Evolutionary conservation across 23 tunicate species (phyloP).

Genomic region (Oikopleura dioica): DNA sequence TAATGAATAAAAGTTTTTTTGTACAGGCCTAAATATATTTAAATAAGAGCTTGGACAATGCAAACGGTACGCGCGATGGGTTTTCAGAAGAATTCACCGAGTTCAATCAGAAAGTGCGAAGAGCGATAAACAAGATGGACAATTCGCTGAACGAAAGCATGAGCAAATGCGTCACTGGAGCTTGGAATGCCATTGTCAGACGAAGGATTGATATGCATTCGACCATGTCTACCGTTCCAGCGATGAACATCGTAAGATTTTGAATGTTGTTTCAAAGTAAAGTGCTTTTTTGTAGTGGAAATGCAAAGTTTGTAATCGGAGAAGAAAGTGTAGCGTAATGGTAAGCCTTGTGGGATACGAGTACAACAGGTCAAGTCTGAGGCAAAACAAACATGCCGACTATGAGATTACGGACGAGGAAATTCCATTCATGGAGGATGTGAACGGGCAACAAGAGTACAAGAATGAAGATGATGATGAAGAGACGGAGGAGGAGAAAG

Average conservation of each 20-base stretch:
- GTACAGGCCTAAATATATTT: too few relatives aligned
- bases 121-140: neutral
- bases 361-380: neutral
- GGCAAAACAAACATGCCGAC: neutral
- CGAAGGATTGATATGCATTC: neutral
- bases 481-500: neutral
- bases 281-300: too few relatives aligned
- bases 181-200: neutral
- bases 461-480: neutral
- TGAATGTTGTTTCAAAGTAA: too few relatives aligned
- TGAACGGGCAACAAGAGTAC: too few relatives aligned
- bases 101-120: too few relatives aligned
- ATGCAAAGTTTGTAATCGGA: neutral
- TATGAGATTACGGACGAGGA: too few relatives aligned
- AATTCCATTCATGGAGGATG: too few relatives aligned
- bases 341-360: neutral
- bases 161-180: neutral
- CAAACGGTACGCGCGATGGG: neutral
- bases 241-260: too few relatives aligned
- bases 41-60: too few relatives aligned
- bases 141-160: neutral
- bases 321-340: neutral
- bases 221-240: too few relatives aligned
- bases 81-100: too few relatives aligned
- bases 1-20: too few relatives aligned